A percentile compares a stretch with the other conserved stretches of the same genome.
Evolutionary conservation across 2,113 vertebrate species (phyloP).

Genomic region (Cichladusa arquata): DNA sequence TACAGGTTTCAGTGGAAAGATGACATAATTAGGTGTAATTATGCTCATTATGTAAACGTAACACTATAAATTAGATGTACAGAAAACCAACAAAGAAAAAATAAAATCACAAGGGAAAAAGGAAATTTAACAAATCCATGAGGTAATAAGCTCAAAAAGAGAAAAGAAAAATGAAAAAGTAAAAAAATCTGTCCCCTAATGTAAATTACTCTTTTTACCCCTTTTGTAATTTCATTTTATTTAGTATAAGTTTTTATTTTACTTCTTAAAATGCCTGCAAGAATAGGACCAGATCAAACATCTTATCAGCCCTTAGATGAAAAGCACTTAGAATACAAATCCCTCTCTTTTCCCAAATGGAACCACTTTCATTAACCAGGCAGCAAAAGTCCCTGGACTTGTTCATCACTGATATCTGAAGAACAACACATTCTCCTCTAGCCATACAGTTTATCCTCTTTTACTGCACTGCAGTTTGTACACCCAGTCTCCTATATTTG

Average conservation of each 20-base stretch:
- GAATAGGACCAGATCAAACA: background rate
- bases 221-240: background rate
- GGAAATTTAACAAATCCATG: background rate
- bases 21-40: constrained; percentile 44
- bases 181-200: background rate
- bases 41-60: constrained; percentile 24
- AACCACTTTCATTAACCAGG: background rate
- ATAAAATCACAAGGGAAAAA: background rate
- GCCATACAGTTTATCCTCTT: background rate
- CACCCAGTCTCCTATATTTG: background rate
- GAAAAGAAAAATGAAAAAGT: background rate
- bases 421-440: background rate
- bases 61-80: constrained; percentile 10
- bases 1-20: constrained; percentile 42
- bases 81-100: background rate
- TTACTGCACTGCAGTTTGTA: background rate
- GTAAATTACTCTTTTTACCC: background rate
- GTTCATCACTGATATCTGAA: background rate
- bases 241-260: background rate
- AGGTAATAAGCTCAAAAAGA: background rate
- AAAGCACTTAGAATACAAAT: background rate
- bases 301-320: background rate
- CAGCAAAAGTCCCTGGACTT: background rate
- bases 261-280: background rate
- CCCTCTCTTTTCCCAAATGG: background rate